These are phyloP conservation scores for Sycobia sp. DNA, from an alignment of 1,140 invertebrate species.

Conservation along the genomic window DNA sequence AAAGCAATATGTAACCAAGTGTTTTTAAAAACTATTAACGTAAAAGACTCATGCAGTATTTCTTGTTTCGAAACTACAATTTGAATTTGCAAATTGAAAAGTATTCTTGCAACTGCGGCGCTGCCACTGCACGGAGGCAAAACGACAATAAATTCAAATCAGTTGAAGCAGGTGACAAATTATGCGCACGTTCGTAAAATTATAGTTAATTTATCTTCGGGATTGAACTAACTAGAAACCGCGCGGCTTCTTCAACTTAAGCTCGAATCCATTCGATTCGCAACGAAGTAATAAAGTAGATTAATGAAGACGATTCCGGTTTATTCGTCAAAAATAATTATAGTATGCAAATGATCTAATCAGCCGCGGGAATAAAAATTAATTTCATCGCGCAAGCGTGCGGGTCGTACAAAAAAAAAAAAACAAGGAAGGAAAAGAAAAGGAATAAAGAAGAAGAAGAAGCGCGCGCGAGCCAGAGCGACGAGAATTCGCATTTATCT, in stretches of 20 bases:
- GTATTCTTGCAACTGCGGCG: too few relatives aligned
- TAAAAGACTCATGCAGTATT: too few relatives aligned
- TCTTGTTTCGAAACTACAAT: too few relatives aligned
- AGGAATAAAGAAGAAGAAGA: background rate
- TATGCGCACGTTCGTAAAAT: background rate
- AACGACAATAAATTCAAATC: background rate
- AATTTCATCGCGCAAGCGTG: slow-evolving; percentile 20
- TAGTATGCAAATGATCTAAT: slow-evolving; percentile 36
- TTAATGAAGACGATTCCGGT: slow-evolving; percentile 22
- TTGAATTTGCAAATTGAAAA: too few relatives aligned
- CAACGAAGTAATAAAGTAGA: background rate
- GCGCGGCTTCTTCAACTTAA: background rate
- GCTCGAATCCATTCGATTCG: background rate
- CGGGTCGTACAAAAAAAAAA: background rate
- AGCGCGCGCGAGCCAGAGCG: too few relatives aligned
- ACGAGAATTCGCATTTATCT: slow-evolving; percentile 21
- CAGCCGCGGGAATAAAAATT: slow-evolving; percentile 9
- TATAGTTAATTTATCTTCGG: background rate
- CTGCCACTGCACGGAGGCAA: too few relatives aligned
- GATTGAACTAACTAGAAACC: background rate
- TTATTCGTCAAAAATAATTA: slow-evolving; percentile 35
- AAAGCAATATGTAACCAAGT: too few relatives aligned
- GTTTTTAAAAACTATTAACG: too few relatives aligned
- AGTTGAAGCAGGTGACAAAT: background rate
- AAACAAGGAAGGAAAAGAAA: background rate